phyloP scores from a whole-genome alignment of 2,888 invertebrate genomes.

The Leptopilina drosophilae region DNA sequence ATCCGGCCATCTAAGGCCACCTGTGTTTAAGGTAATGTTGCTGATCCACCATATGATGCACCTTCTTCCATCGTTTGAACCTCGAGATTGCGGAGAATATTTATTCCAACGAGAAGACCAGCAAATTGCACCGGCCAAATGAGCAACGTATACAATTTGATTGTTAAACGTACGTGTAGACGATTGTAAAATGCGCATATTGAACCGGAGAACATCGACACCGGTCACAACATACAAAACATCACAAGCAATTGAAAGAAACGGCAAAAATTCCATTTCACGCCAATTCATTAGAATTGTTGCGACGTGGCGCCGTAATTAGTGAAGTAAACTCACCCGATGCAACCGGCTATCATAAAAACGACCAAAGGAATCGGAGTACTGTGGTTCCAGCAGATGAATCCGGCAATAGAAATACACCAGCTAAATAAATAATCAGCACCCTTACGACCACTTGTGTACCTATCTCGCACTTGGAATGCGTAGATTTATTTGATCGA shows the following conservation, averaged over 20 bases:
- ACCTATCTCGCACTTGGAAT: too few species aligned
- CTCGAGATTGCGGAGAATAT: conserved; percentile 89
- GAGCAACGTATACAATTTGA: conserved; percentile 95
- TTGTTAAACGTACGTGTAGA: conserved; percentile 85
- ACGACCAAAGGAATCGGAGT: conserved; percentile 86
- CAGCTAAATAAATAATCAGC: too few species aligned
- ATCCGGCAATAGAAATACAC: conserved; percentile 92
- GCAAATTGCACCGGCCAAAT: conserved; percentile 93
- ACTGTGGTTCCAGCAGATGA: conserved; percentile 90
- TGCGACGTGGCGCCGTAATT: conserved; percentile 94
- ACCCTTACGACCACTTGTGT: too few species aligned
- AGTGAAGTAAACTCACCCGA: conserved; percentile 98
- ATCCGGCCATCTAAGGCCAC: conserved; percentile 84
- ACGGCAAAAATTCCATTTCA: conserved; percentile 97
- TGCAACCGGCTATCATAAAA: conserved; percentile 94
- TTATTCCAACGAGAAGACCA: conserved; percentile 90
- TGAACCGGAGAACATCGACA: conserved; percentile 92
- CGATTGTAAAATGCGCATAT: conserved; percentile 94
- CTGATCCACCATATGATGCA: conserved; percentile 91
- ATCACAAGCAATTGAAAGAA: conserved; percentile 88
- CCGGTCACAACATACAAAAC: conserved; percentile 89
- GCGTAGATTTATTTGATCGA: too few species aligned
- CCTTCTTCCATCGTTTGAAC: conserved; percentile 88
- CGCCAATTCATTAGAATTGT: conserved; percentile 97
- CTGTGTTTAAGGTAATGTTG: conserved; percentile 83